Evolutionary conservation across 2,888 invertebrate species (phyloP), one percentile per base, ranked within the genome.

Genomic region (Meganola albula): DNA sequence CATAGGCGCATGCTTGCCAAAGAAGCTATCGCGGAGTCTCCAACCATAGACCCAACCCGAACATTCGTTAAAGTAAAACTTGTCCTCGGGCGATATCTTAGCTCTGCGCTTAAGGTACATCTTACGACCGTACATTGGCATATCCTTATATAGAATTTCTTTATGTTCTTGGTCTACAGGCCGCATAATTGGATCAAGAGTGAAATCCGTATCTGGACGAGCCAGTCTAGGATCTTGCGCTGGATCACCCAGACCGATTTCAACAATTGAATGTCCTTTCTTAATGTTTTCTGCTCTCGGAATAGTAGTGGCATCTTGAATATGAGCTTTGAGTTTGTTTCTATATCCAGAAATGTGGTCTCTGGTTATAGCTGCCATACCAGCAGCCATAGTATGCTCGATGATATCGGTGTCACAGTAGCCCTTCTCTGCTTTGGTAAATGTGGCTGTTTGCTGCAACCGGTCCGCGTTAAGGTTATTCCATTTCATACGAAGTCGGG

Each of bases 401-500:
- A 60, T 27, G 2, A 68, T 64, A 35, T 66, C 64, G 1, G 39
- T 25, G 22, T 58, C 61, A 10, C 28, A 49, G 13, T 63, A 52
- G 2, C 63, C 67, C 33, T 54, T 70, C 30, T 59, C 66, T 27
- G 56, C 44, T 0, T 62, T 52, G 0, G 45, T 32, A 16, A 73
- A 45, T 2, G 51, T 59, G 7, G 70, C 65, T 2, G 72, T 61
- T 8, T 58, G 10, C 27, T 57, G 37, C 7, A 70, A 36, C 30
- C 58, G 58, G 0, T 60, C 52, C 12, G 34, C 42, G 28, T 68
- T 36, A 7, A 47, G 12, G 2, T 27, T 33, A 35, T 63, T 66
- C 72, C 72, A 73, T 62, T 55, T 62, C 58, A 69, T 53, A 2
- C 69, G 63, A 21, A 71, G 60, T 7, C 61, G 42, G 0, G 59